phyloP scores from a whole-genome alignment of 1,140 invertebrate genomes.

The Pseudoatta argentina region DNA sequence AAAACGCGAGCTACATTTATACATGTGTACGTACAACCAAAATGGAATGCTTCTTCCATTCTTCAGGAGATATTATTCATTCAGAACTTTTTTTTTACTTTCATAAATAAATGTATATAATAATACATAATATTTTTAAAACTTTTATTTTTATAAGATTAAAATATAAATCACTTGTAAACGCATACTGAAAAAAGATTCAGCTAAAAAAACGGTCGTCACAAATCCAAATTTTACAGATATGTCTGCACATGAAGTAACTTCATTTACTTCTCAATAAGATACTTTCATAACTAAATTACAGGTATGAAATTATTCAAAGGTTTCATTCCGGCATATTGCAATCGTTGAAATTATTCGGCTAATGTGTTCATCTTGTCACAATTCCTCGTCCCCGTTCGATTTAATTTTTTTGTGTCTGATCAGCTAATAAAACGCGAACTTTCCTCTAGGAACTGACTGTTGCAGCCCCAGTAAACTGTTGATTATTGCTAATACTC shows the following conservation, averaged over 20 bases:
- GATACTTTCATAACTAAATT: not conserved
- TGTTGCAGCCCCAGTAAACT: not conserved
- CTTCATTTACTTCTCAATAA: not conserved
- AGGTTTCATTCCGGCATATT: not conserved
- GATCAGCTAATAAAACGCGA: not conserved
- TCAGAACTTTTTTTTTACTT: not conserved
- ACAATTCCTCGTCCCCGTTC: not conserved
- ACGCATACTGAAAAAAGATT: not conserved
- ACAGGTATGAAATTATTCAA: not conserved
- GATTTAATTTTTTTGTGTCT: not conserved
- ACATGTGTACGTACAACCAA: not conserved
- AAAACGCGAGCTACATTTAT: not conserved
- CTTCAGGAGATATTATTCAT: not conserved
- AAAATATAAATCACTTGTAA: not conserved
- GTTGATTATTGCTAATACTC: not conserved
- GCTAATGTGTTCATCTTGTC: not conserved
- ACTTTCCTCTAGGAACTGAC: not conserved
- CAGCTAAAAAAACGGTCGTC: not conserved
- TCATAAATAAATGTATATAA: not conserved
- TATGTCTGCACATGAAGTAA: not conserved
- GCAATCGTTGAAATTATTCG: not conserved
- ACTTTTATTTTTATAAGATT: not conserved
- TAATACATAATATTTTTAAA: not conserved
- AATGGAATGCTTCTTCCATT: not conserved
- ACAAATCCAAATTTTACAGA: not conserved